phyloP scores from a whole-genome alignment of 2,113 vertebrate species.

The Buteo buteo region DNA sequence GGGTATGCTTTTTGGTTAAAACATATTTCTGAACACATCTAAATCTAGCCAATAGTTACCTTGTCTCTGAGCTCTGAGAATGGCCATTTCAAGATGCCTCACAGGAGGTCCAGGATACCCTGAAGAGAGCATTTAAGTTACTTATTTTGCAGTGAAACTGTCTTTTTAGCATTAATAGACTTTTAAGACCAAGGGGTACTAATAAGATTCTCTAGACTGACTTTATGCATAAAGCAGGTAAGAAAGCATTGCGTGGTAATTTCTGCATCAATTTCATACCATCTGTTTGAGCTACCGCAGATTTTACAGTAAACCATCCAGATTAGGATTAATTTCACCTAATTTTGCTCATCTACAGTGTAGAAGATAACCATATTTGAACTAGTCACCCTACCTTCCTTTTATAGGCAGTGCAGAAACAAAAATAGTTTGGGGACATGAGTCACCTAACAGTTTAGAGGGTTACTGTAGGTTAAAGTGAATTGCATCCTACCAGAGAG shows the following conservation, averaged over 20 bases:
- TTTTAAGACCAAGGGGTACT: background rate
- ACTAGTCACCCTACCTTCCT: background rate
- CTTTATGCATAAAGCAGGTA: background rate
- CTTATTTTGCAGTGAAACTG: background rate
- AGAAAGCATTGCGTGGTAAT: background rate
- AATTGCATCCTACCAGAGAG: background rate
- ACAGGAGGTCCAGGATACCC: background rate
- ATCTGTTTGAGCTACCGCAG: background rate
- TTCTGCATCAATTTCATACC: background rate
- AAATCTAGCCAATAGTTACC: background rate
- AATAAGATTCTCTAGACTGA: background rate
- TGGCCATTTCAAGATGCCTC: background rate
- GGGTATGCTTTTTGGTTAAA: background rate
- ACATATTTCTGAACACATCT: background rate
- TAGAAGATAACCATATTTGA: background rate
- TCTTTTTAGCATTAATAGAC: background rate
- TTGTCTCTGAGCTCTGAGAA: background rate
- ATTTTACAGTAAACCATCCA: background rate
- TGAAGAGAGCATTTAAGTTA: background rate
- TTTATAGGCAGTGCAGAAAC: background rate
- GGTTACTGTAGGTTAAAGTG: background rate
- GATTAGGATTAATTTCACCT: background rate
- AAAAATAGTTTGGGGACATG: background rate
- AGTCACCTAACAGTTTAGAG: background rate
- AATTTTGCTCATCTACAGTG: background rate